Evolutionary conservation across 2,797 vertebrate genomes (phyloP).

Genomic region (Natrix natrix): DNA sequence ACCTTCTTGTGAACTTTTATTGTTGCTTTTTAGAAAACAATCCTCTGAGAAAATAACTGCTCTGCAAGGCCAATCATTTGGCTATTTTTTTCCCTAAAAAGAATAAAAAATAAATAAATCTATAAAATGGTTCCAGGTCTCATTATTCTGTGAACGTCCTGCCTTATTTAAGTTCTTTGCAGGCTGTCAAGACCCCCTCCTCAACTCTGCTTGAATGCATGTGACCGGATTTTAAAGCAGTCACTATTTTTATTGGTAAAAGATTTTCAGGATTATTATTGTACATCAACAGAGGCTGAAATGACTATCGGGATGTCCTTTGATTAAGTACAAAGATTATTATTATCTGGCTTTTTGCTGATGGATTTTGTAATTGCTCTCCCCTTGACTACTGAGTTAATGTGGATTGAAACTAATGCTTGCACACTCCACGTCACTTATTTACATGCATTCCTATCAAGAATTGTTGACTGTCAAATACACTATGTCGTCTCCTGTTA

Average conservation of each 20-base stretch:
- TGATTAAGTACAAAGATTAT: not conserved
- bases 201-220: not conserved
- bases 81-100: not conserved
- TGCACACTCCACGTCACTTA: not conserved
- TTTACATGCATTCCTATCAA: not conserved
- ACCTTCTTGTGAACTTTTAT: not conserved
- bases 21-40: not conserved
- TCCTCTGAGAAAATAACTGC: not conserved
- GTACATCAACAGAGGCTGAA: not conserved
- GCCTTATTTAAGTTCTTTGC: not conserved
- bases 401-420: not conserved
- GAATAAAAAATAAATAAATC: not conserved
- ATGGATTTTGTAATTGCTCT: not conserved
- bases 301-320: not conserved
- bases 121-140: not conserved
- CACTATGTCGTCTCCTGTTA: not conserved
- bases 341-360: not conserved
- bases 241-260: not conserved
- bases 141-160: not conserved
- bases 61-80: not conserved
- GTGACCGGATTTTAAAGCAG: not conserved
- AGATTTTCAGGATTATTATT: not conserved
- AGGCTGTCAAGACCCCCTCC: not conserved
- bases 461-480: not conserved
- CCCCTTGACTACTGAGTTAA: not conserved